Evolutionary conservation across 2,113 vertebrate genomes (phyloP).

Genomic region (Cryptotis parvus): DNA sequence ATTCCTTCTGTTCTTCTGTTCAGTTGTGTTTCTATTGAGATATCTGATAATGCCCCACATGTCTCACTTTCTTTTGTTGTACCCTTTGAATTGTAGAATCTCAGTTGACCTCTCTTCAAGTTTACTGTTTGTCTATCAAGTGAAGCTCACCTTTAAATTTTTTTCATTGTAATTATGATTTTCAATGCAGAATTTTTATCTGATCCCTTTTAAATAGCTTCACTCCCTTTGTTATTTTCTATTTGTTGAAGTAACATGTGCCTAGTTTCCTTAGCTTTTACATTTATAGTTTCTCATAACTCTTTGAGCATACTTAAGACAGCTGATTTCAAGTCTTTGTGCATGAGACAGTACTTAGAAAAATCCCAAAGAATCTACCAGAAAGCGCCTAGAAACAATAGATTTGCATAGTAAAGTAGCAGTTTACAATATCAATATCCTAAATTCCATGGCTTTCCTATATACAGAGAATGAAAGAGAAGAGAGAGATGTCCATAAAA

Average conservation of each 20-base stretch:
- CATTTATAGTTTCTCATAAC: not conserved
- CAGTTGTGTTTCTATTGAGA: not conserved
- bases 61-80: not conserved
- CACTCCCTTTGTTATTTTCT: slow-evolving; percentile 14
- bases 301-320: not conserved
- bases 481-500: too few species aligned
- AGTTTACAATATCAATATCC: too few species aligned
- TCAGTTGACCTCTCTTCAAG: not conserved
- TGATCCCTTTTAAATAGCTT: not conserved
- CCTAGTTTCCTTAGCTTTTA: too few species aligned
- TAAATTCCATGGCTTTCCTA: too few species aligned
- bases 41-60: not conserved
- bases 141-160: not conserved
- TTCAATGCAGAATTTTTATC: not conserved
- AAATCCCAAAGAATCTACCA: too few species aligned
- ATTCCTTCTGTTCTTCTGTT: not conserved
- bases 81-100: not conserved
- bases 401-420: too few species aligned
- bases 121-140: not conserved
- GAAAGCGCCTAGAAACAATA: too few species aligned
- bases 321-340: not conserved
- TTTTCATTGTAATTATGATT: not conserved
- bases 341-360: too few species aligned
- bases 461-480: too few species aligned
- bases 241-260: not conserved